Evolutionary conservation across 2,797 vertebrate genomes (phyloP).

Genomic region (Danionella dracula): DNA sequence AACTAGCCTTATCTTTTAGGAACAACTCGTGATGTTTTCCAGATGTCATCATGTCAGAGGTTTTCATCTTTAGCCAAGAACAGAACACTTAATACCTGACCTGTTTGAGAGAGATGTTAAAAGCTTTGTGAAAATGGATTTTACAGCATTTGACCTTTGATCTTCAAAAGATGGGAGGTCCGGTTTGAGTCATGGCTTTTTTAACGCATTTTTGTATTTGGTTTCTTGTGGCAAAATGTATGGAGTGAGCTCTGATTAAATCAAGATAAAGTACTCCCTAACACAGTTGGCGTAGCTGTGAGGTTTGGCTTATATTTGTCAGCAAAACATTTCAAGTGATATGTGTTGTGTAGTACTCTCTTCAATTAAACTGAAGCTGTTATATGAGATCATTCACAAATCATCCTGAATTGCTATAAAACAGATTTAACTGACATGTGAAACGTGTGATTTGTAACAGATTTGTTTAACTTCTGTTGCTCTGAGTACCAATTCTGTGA

Average conservation of each 20-base stretch:
- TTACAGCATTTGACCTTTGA: constrained; percentile 12
- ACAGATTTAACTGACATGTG: constrained; percentile 19
- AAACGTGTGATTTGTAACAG: constrained; percentile 31
- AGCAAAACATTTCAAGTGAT: background rate
- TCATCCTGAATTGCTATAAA: too few relatives aligned
- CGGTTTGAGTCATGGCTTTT: background rate
- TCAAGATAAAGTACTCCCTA: constrained; percentile 23
- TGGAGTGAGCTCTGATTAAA: background rate
- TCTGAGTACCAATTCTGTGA: constrained; percentile 16
- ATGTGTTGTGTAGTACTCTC: too few relatives aligned
- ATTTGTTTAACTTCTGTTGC: constrained; percentile 10
- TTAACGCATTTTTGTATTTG: constrained; percentile 4
- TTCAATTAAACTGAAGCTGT: too few relatives aligned
- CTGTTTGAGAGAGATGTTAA: background rate
- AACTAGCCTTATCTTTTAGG: constrained; percentile 17
- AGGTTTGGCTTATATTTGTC: constrained; percentile 14
- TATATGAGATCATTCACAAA: too few relatives aligned
- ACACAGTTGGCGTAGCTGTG: constrained; percentile 17
- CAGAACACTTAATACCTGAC: constrained; percentile 4
- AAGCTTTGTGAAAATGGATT: constrained; percentile 16
- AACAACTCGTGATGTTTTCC: constrained; percentile 23
- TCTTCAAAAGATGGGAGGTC: constrained; percentile 9
- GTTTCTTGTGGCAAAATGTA: background rate
- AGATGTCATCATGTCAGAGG: constrained; percentile 23
- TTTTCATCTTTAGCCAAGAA: constrained; percentile 20